Base-by-base conservation (phyloP, 1,140 invertebrate genomes). In the Aphidius gifuensis region DNA sequence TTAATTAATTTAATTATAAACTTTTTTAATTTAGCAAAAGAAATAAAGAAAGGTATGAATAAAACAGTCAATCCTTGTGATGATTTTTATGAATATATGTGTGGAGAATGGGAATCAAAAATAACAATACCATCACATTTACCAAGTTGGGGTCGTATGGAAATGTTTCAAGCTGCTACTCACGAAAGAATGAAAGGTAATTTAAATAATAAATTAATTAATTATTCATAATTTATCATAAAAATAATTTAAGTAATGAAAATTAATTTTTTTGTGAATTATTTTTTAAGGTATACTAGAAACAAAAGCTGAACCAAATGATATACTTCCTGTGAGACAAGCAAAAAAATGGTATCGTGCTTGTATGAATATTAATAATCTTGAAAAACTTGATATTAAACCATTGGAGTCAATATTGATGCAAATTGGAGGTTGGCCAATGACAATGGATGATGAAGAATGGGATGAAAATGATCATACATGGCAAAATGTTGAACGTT, bases 341-440 rank as follows among this genome's bases (percentile, higher is more conserved):
- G 50, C 50, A 39, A 53, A 53, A 11, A 53, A 53, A 53, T 9
- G 38, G 50, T 53, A 53, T 23, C 38, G 32, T 5, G 8, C 50
- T 7, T 53, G 50, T 39, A 53, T 58, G 44, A 16, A 47, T 11
- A 7, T 48, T 6, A 39, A 53, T 23, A 38, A 23, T 11, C 44
- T 44, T 9, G 43, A 58, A n/a, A 59, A 23, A 16, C 53, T 38
- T 50, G 62, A 61, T 3, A n/a, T 69, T 2, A 58, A 60, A 0
- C 64, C 68, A 5, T 5, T 71, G 23, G 6, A 69, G 9, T 60
- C 60, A 6, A 63, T 65, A 2, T 0, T 70, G 23, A 53, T 66
- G 42, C 62, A 64, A 51, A 63, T 64, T 32, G 71, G 71, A n/a
- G 71, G 71, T 7, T 72, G 71, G 71, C 71, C 71, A 2, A 51